These are phyloP conservation scores for Odontamblyopus rebecca DNA, from an alignment of 2,797 vertebrate species.

Conservation along the genomic window DNA sequence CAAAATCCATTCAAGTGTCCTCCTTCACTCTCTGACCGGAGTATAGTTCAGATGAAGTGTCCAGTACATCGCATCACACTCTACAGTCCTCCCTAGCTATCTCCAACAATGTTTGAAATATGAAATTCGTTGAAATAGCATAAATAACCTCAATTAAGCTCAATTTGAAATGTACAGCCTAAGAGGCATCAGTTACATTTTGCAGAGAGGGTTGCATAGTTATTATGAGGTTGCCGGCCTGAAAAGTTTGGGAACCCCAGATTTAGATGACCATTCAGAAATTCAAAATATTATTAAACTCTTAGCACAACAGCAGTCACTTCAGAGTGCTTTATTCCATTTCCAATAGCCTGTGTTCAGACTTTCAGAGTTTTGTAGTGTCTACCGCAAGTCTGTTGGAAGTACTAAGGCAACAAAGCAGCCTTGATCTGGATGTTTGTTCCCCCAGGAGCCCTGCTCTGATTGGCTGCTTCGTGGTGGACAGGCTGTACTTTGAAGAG, in stretches of 20 bases:
- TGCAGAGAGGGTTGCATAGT: no score
- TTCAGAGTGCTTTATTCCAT: not conserved
- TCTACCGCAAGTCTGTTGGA: slow-evolving; percentile 32
- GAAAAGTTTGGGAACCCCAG: no score
- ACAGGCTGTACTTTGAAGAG: slow-evolving; percentile 95
- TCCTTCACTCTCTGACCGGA: no score
- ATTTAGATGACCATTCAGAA: no score
- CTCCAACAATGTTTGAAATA: no score
- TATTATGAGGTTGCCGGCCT: no score
- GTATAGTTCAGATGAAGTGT: no score
- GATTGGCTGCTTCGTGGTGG: slow-evolving; percentile 98
- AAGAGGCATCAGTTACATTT: no score
- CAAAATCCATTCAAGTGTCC: no score
- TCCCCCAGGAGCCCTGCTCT: slow-evolving; percentile 90
- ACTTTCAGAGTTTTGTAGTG: not conserved
- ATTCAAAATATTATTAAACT: not conserved
- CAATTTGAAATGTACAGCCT: not conserved
- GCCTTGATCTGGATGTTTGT: slow-evolving; percentile 40
- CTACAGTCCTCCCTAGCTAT: no score
- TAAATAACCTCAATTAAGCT: not conserved
- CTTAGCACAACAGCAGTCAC: not conserved
- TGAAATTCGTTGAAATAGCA: no score
- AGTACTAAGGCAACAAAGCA: slow-evolving; percentile 38
- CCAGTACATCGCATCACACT: no score
- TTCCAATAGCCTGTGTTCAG: slow-evolving; percentile 4